These are phyloP conservation scores for Oceanodroma tethys DNA, from an alignment of 2,113 vertebrate genomes.

Conservation along the genomic window DNA sequence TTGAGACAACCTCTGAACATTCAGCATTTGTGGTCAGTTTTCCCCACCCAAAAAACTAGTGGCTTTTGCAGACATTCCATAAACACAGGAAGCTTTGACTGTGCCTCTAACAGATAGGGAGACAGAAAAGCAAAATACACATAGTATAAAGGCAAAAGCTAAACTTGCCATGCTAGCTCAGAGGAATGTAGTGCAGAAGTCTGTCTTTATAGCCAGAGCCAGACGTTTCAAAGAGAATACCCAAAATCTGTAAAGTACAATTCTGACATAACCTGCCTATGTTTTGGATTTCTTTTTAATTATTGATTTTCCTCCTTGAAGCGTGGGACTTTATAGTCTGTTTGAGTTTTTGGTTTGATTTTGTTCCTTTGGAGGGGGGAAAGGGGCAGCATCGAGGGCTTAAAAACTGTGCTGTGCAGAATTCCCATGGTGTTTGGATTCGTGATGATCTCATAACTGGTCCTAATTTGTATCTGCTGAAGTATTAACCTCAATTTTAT, in stretches of 20 bases:
- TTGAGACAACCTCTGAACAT: constrained; percentile 30
- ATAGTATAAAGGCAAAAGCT: not conserved
- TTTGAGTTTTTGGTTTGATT: not conserved
- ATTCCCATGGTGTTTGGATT: not conserved
- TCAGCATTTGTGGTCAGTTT: constrained; percentile 16
- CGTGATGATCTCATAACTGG: not conserved
- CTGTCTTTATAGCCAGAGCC: not conserved
- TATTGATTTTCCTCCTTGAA: not conserved
- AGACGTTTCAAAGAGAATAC: not conserved
- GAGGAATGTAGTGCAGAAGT: not conserved
- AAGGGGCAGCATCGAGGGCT: not conserved
- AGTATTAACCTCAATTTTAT: not conserved
- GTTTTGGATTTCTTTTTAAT: not conserved
- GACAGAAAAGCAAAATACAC: not conserved
- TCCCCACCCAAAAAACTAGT: not conserved
- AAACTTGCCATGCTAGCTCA: not conserved
- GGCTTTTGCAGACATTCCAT: constrained; percentile 68
- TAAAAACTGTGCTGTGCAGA: not conserved
- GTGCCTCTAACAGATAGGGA: constrained; percentile 59
- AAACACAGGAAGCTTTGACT: constrained; percentile 64
- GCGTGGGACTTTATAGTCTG: not conserved
- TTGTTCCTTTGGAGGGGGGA: not conserved
- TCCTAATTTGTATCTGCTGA: not conserved
- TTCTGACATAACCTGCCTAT: not conserved
- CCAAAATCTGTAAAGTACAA: not conserved